Evolutionary conservation across 2,888 invertebrate species (phyloP).

Genomic region (Mylabris sibirica): DNA sequence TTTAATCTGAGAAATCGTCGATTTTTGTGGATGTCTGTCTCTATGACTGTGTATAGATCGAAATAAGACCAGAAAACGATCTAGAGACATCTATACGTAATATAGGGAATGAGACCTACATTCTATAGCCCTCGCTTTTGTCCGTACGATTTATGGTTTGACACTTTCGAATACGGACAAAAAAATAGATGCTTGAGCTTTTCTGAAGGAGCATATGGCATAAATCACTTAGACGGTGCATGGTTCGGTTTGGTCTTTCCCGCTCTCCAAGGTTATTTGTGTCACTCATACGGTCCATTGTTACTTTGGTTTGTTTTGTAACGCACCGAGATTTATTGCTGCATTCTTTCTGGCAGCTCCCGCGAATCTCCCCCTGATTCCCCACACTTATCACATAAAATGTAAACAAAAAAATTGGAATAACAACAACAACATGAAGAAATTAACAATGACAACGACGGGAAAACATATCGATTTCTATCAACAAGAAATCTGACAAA

Average conservation of each 20-base stretch:
- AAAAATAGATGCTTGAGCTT: constrained; percentile 61
- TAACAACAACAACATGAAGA: neutral
- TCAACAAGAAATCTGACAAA: neutral
- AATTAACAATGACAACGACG: neutral
- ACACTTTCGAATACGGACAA: constrained; percentile 62
- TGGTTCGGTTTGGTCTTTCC: constrained; percentile 38
- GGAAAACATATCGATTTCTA: neutral
- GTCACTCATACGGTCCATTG: constrained; percentile 61
- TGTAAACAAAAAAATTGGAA: neutral
- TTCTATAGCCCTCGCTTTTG: constrained; percentile 54
- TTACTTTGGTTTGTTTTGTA: constrained; percentile 61
- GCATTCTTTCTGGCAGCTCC: constrained; percentile 43
- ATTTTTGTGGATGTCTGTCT: too few relatives aligned
- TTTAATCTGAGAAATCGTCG: neutral
- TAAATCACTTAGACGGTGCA: constrained; percentile 58
- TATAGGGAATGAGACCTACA: constrained; percentile 37
- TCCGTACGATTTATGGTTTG: constrained; percentile 61
- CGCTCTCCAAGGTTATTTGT: constrained; percentile 55
- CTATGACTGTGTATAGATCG: neutral
- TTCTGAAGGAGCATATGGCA: constrained; percentile 61
- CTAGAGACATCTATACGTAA: constrained; percentile 28
- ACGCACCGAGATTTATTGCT: constrained; percentile 58
- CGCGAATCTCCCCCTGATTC: constrained; percentile 34
- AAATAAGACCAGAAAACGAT: constrained; percentile 11
- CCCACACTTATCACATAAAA: neutral